Base-by-base conservation (phyloP, 1,140 invertebrate species). In the Drosophila kohkoa region DNA sequence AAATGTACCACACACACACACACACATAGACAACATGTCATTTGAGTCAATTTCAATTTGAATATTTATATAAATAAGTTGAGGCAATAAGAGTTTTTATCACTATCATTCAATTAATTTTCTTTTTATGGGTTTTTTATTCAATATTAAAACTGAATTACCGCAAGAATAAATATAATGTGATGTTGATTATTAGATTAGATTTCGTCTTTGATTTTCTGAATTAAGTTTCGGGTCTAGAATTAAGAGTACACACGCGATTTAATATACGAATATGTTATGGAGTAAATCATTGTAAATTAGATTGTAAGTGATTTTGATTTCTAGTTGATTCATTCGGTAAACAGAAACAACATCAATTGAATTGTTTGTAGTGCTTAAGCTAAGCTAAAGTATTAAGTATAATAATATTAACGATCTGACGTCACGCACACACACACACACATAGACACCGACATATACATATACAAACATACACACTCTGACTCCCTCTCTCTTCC, bases 21-120 rank as follows among this genome's bases (percentile, higher is more conserved):
- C 35, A 41, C 55, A 58, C 54, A 38, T 7, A 41, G 5, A 32
- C 28, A 11, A 46, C 52, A 64, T 74, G 65, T 71, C 63, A 77
- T 72, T 76, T 71, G 69, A 65, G 64, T 82, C 66, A 74, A 75
- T 77, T 83, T 80, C 67, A 71, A 77, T 77, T 80, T 55, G 66
- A 11, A 69, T 46, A 69, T 75, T 70, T 75, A 46, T 62, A 62
- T 25, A 70, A 49, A 55, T 30, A 51, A 49, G n/a, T 59, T 51
- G 11, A 6, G 51, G 57, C 3, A 32, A 32, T 32, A 32, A 15
- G 11, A 30, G 13, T 52, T 52, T 52, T 38, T 38, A 38, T 10
- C 10, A 38, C 8, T 38, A 38, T 3, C 28, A 52, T 13, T 52
- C 13, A 52, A 52, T 52, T 52, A 28, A 30, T 5, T 32, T 32